Conservation (phyloP, 2,113 vertebrate species). For the Myrmophylax atrothorax region DNA sequence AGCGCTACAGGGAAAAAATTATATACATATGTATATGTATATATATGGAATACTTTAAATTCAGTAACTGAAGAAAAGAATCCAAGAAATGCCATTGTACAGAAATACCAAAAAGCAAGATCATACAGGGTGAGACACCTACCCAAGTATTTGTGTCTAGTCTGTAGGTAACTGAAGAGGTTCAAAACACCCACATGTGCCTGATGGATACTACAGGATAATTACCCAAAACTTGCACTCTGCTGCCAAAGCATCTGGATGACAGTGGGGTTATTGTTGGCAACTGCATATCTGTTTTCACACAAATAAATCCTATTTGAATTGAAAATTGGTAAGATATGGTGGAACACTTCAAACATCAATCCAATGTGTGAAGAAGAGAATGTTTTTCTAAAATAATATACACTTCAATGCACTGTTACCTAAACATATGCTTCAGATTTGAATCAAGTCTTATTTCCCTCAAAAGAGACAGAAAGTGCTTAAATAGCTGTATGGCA, state of each 20-base stretch:
- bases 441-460: background rate
- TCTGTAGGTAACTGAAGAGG: background rate
- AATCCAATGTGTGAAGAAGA: background rate
- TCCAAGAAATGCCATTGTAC: background rate
- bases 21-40: background rate
- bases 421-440: background rate
- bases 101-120: background rate
- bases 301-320: background rate
- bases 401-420: background rate
- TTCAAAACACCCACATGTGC: background rate
- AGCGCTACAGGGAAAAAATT: background rate
- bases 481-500: background rate
- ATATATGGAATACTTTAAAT: background rate
- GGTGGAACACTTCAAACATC: background rate
- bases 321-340: background rate
- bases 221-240: background rate
- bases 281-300: background rate
- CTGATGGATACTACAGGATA: background rate
- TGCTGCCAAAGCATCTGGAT: background rate
- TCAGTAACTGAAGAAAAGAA: background rate
- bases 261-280: fast-evolving
- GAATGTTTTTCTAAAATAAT: background rate
- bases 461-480: background rate
- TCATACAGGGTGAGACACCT: background rate
- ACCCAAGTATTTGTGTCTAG: background rate